Base-by-base conservation (phyloP, 2,113 vertebrate genomes). In the Physeter macrocephalus region DNA sequence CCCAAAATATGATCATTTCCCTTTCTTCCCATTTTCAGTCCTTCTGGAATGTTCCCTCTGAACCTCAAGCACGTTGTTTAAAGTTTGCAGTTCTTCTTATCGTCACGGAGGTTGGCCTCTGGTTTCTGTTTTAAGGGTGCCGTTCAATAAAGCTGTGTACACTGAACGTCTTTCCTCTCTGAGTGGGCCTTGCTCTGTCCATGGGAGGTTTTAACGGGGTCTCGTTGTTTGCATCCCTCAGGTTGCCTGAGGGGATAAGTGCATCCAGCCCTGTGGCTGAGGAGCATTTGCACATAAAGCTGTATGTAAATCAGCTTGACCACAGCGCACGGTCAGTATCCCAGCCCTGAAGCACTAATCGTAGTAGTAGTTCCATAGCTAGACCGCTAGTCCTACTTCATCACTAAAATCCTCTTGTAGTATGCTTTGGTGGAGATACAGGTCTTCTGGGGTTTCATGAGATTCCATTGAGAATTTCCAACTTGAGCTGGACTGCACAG, bases 271-370 rank as follows among this genome's bases (percentile, higher is more conserved):
- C 98, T 92, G 96, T 98, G 98, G 98, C 98, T 98, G 98, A 99
- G 96, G 98, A 99, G 97, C 99, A 98, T 98, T 98, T 96, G 72
- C 97, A 98, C 97, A 98, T 99, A 98, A 99, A 98, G 98, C 98
- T 98, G 97, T 99, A 97, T 98, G 98, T 98, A 98, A 98, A 98
- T 98, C 98, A 99, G 98, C 98, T 99, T 98, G 98, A 98, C 97
- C 98, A 94, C 94, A 89, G 97, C 15, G 88, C 98, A 98, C 93
- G 98, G 98, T 99, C 98, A 99, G 98, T 98, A 99, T 98, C 94
- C 93, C 71, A 97, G 91, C 93, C 96, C 97, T 97, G 97, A 98
- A 94, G 88, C 96, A 98, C 98, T 99, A 98, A 98, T 85, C 0
- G 0, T 94, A 49, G 21, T 96, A 97, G 96, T 96, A 97, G 98